A percentile compares a stretch with the other conserved stretches of the same genome.
Evolutionary conservation across 2,113 vertebrate species (phyloP).

Genomic region (Emydocephalus ijimae): DNA sequence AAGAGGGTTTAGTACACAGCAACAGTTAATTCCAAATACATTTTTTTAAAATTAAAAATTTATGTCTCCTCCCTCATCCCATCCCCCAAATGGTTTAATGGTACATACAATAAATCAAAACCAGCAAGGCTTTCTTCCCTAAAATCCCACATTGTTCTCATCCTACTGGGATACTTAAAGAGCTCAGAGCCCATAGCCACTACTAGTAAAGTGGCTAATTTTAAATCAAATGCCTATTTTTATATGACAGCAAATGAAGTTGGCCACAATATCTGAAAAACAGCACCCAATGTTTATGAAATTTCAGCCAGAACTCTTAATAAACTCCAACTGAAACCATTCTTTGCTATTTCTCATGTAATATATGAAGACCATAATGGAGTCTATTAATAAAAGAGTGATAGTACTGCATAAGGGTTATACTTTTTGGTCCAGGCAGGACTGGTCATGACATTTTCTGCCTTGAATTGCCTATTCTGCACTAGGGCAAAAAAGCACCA

Average conservation of each 20-base stretch:
- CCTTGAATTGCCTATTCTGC: background rate
- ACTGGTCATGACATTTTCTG: background rate
- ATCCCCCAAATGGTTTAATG: constrained; percentile 66
- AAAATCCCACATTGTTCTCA: constrained; percentile 34
- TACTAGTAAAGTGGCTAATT: constrained; percentile 30
- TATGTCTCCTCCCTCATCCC: constrained; percentile 53
- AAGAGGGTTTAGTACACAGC: constrained; percentile 79
- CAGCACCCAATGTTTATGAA: constrained; percentile 64
- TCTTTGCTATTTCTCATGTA: constrained; percentile 56
- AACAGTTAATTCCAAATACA: constrained; percentile 78
- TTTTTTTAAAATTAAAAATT: constrained; percentile 74
- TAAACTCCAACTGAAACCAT: constrained; percentile 50
- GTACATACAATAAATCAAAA: constrained; percentile 62
- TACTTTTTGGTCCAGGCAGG: background rate
- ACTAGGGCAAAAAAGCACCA: background rate
- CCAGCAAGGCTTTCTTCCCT: constrained; percentile 60
- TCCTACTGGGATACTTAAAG: background rate
- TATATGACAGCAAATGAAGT: constrained; percentile 45
- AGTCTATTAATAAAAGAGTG: constrained; percentile 40
- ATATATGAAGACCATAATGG: constrained; percentile 8
- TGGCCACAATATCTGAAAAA: constrained; percentile 72
- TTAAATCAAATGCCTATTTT: constrained; percentile 49
- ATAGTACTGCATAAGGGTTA: background rate
- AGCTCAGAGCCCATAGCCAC: constrained; percentile 39
- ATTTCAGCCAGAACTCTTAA: constrained; percentile 50